Evolutionary conservation across 2,797 vertebrate genomes (phyloP).

Genomic region (Microctenopoma stevenorrisi): DNA sequence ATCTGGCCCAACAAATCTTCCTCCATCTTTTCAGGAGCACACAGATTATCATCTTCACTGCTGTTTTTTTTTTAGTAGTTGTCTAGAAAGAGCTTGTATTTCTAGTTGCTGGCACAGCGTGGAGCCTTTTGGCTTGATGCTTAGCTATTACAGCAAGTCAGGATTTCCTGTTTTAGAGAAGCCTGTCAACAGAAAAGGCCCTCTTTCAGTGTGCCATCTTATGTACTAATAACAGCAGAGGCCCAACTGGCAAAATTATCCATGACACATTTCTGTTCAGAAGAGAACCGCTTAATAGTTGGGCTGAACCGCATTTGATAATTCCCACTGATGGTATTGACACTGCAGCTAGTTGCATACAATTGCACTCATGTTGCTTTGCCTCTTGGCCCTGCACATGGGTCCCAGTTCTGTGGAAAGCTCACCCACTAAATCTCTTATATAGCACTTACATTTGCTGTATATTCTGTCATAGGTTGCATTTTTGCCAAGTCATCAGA

Average conservation of each 20-base stretch:
- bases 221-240: constrained; percentile 55
- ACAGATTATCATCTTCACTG: constrained; percentile 48
- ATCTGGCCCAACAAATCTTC: constrained; percentile 61
- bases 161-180: constrained; percentile 68
- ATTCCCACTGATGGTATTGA: constrained; percentile 60
- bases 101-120: constrained; percentile 54
- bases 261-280: constrained; percentile 56
- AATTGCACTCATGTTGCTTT: constrained; percentile 47
- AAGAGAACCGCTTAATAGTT: constrained; percentile 60
- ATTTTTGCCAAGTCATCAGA: neutral
- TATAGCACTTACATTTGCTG: constrained; percentile 18
- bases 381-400: constrained; percentile 34
- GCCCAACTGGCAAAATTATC: constrained; percentile 49
- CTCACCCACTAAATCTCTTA: constrained; percentile 18
- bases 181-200: constrained; percentile 69
- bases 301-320: constrained; percentile 57
- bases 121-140: constrained; percentile 60
- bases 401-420: constrained; percentile 29
- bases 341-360: constrained; percentile 67
- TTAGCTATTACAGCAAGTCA: constrained; percentile 70
- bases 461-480: constrained; percentile 23
- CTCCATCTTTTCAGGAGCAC: constrained; percentile 51
- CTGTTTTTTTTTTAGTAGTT: constrained; percentile 66
- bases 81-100: constrained; percentile 55
- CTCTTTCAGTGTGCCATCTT: constrained; percentile 66